These are phyloP conservation scores for Microtus agrestis DNA, from an alignment of 2,797 vertebrate genomes.

Conservation along the genomic window DNA sequence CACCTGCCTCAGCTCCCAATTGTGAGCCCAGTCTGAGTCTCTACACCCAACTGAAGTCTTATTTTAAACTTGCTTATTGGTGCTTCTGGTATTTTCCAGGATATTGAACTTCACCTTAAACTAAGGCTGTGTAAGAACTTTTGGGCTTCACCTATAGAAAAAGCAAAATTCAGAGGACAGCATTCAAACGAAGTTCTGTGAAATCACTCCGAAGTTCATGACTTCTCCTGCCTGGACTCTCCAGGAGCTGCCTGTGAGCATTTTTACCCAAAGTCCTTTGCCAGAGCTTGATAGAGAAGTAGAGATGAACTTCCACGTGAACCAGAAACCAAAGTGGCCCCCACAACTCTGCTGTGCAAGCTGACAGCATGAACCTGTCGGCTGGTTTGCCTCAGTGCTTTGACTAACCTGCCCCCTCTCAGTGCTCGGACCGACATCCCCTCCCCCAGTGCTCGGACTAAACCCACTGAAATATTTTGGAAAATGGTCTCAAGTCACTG, in stretches of 20 bases:
- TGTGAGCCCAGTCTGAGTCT: neutral
- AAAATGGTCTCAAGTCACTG: constrained; percentile 55
- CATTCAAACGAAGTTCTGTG: neutral
- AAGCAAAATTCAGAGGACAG: neutral
- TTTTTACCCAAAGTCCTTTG: neutral
- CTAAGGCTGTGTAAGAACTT: neutral
- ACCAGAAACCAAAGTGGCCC: neutral
- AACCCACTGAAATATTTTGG: neutral
- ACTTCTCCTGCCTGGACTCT: neutral
- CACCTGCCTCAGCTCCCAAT: neutral
- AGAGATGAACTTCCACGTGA: neutral
- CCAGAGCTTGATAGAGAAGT: neutral
- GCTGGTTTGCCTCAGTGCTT: neutral
- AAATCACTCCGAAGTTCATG: neutral
- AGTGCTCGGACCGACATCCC: too few relatives aligned
- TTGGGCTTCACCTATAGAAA: neutral
- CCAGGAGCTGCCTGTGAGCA: neutral
- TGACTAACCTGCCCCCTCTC: neutral
- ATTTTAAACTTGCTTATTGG: constrained; percentile 11
- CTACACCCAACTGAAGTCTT: neutral
- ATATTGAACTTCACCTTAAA: neutral
- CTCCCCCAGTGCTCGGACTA: neutral
- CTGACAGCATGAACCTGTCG: neutral
- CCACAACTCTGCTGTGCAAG: neutral
- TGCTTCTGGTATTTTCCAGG: neutral